Percentiles rank a stretch among this genome's conserved stretches.
Conservation (phyloP, 1,140 invertebrate species). For the Maniola jurtina region DNA sequence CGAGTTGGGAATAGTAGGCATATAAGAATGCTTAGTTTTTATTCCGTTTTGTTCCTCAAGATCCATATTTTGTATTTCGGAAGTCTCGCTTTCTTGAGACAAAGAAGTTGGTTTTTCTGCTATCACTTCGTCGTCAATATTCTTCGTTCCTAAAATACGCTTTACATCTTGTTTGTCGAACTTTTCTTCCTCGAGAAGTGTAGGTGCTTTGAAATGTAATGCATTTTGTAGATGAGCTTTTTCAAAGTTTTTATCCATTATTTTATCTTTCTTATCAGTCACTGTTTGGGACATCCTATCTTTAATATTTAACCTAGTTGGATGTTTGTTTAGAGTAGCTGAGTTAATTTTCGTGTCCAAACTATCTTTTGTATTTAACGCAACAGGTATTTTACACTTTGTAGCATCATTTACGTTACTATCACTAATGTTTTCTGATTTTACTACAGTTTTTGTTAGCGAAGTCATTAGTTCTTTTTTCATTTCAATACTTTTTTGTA, state of each 20-base stretch:
- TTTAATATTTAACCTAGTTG: neutral
- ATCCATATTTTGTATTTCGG: neutral
- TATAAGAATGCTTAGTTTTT: neutral
- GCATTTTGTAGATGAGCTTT: neutral
- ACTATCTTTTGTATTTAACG: constrained; percentile 3
- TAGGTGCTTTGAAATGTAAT: neutral
- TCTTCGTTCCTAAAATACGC: neutral
- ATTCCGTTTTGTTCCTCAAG: neutral
- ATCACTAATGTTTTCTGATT: neutral
- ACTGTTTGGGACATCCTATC: neutral
- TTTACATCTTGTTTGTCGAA: neutral
- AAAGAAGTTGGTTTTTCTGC: neutral
- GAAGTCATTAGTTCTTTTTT: no score
- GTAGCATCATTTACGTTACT: neutral
- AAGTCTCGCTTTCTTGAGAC: constrained; percentile 1
- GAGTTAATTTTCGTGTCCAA: constrained; percentile 8
- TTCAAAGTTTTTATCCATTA: neutral
- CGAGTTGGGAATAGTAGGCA: neutral
- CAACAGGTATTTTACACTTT: constrained; percentile 18
- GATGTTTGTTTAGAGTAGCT: constrained; percentile 10
- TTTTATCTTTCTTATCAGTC: neutral
- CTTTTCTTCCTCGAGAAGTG: neutral
- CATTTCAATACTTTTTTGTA: no score
- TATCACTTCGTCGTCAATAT: neutral
- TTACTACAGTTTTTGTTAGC: neutral